These are phyloP conservation scores for Sphecodes monilicornis DNA, from an alignment of 2,888 invertebrate genomes.

Conservation along the genomic window DNA sequence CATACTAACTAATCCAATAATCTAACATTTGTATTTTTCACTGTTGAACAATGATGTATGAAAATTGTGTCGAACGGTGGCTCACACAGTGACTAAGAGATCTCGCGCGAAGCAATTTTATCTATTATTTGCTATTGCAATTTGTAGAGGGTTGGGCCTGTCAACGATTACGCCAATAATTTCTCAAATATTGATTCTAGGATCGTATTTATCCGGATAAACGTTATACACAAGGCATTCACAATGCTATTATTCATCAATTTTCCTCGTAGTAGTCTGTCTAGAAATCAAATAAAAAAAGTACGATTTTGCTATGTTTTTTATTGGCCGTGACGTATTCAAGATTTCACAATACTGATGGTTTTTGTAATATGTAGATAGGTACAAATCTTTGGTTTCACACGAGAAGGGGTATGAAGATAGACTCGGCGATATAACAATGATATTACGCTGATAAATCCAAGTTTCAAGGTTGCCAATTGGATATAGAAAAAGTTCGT, in stretches of 20 bases:
- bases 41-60: not conserved
- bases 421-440: not conserved
- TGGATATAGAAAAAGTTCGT: not conserved
- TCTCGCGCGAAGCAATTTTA: not conserved
- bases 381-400: not conserved
- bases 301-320: not conserved
- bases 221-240: not conserved
- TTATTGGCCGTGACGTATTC: not conserved
- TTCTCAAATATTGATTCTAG: not conserved
- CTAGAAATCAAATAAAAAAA: not conserved
- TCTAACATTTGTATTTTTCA: not conserved
- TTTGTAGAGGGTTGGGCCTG: not conserved
- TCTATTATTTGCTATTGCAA: conserved; percentile 2
- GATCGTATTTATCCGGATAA: not conserved
- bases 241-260: not conserved
- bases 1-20: not conserved
- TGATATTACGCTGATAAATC: not conserved
- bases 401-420: not conserved
- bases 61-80: not conserved
- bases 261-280: not conserved
- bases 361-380: not conserved
- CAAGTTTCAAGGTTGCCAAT: not conserved
- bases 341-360: not conserved
- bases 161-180: not conserved
- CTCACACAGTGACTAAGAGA: not conserved